phyloP scores from a whole-genome alignment of 2,113 vertebrate genomes.

The Smithornis capensis region DNA sequence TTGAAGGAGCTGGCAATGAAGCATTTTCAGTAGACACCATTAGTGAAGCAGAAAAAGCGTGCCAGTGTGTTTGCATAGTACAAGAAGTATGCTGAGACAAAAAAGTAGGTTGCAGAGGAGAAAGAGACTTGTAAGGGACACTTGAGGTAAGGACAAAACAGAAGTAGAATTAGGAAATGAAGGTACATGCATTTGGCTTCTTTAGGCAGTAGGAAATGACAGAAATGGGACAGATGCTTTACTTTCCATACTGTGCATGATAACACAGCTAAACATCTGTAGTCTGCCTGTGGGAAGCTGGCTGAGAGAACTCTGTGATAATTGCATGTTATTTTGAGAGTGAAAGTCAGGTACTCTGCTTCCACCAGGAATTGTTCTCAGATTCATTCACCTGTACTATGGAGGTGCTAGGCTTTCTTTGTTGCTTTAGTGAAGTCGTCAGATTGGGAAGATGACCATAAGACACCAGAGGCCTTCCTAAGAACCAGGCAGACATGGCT shows the following conservation, averaged over 20 bases:
- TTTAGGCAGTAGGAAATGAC: neutral
- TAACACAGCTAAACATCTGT: neutral
- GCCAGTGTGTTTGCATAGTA: neutral
- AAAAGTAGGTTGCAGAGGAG: neutral
- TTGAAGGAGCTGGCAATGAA: neutral
- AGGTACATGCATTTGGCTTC: neutral
- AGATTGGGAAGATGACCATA: neutral
- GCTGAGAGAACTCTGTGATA: neutral
- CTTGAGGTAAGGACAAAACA: neutral
- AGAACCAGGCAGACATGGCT: neutral
- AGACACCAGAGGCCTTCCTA: neutral
- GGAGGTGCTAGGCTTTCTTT: neutral
- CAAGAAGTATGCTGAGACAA: neutral
- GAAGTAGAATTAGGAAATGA: neutral
- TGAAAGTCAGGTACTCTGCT: neutral
- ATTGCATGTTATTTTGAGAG: accelerated
- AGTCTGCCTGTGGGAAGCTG: neutral
- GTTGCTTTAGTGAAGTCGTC: neutral
- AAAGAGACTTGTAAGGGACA: neutral
- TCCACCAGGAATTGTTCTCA: neutral
- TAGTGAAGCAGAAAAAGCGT: neutral
- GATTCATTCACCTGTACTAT: neutral
- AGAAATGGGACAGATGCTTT: neutral
- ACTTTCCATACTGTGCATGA: neutral
- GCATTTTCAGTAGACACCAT: neutral